Evolutionary conservation across 2,113 vertebrate genomes (phyloP).

Genomic region (Tachysurus vachellii): DNA sequence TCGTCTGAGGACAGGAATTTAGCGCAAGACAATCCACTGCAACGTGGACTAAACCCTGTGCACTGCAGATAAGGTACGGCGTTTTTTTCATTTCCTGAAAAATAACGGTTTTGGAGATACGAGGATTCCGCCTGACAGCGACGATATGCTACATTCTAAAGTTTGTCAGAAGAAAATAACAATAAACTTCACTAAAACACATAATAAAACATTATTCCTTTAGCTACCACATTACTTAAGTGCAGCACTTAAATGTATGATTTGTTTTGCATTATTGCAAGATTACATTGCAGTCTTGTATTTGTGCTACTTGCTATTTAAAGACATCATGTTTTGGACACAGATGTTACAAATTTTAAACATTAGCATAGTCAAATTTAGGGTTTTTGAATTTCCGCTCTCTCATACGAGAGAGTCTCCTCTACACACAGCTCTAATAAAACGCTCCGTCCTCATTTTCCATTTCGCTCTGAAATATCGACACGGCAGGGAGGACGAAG

Average conservation of each 20-base stretch:
- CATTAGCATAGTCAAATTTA: background rate
- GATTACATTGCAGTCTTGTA: background rate
- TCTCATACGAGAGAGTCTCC: background rate
- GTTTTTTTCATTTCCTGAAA: too few species aligned
- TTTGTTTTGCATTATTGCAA: background rate
- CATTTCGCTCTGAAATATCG: background rate
- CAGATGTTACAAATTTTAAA: background rate
- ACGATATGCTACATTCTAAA: background rate
- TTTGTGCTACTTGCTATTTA: background rate
- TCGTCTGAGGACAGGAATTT: too few species aligned
- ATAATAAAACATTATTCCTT: background rate
- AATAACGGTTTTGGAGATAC: too few species aligned
- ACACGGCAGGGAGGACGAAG: background rate
- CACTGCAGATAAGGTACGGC: too few species aligned
- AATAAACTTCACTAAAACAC: background rate
- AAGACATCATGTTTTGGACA: background rate
- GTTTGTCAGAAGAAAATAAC: background rate
- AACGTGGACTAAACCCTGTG: too few species aligned
- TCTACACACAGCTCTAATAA: background rate
- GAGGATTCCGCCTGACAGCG: too few species aligned
- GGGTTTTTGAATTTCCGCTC: background rate
- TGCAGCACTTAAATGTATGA: background rate
- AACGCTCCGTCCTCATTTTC: slow-evolving; percentile 15
- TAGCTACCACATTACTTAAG: background rate
- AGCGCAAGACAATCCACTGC: too few species aligned